Conservation (phyloP, 2,797 vertebrate genomes). For the Anguilla megastoma region DNA sequence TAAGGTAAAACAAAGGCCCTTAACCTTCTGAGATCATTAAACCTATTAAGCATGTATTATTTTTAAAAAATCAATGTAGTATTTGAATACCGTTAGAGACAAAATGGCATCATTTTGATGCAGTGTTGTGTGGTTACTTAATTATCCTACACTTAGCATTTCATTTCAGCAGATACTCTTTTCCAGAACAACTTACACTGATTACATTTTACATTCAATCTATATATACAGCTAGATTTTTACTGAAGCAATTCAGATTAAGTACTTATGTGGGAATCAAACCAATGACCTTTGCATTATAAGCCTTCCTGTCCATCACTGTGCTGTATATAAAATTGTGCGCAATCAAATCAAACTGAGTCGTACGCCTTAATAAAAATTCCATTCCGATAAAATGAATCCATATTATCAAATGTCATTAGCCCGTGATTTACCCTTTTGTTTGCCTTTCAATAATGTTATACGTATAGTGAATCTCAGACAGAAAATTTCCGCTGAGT, state of each 20-base stretch:
- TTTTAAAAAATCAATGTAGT: not conserved
- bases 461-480: not conserved
- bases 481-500: not conserved
- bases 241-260: constrained; percentile 1
- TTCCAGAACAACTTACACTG: not conserved
- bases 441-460: not conserved
- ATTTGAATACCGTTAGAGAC: not conserved
- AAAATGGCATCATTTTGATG: not conserved
- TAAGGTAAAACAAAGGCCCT: not conserved
- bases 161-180: not conserved
- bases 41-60: not conserved
- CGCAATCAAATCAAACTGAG: not conserved
- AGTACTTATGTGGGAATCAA: not conserved
- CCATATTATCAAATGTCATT: not conserved
- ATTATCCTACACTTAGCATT: not conserved
- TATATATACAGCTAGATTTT: not conserved
- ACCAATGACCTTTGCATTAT: not conserved
- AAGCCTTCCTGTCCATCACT: not conserved
- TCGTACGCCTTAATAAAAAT: not conserved
- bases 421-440: not conserved
- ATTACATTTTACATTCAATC: not conserved
- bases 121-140: not conserved
- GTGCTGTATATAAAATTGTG: not conserved
- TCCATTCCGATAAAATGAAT: not conserved
- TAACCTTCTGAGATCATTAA: not conserved